Conservation (phyloP, 2,888 invertebrate genomes). For the Monopis laevigella region DNA sequence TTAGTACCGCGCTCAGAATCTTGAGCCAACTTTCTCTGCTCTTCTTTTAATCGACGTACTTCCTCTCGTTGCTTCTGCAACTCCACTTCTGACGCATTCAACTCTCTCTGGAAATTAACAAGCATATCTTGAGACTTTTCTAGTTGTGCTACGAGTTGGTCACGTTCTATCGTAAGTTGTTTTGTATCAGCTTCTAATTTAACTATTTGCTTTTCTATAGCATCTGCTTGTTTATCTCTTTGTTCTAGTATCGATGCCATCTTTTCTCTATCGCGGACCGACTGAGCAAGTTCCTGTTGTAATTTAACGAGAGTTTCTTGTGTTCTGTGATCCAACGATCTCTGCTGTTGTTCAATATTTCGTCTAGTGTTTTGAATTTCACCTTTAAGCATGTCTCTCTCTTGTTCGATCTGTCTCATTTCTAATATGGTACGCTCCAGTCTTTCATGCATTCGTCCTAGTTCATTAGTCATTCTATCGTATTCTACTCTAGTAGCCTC, state of each 20-base stretch:
- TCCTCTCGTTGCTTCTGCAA: slow-evolving; percentile 83
- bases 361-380: slow-evolving; percentile 74
- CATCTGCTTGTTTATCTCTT: slow-evolving; percentile 80
- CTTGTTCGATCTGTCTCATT: slow-evolving; percentile 76
- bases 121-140: slow-evolving; percentile 94
- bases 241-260: slow-evolving; percentile 81
- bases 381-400: slow-evolving; percentile 75
- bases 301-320: slow-evolving; percentile 77
- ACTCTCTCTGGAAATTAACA: slow-evolving; percentile 91
- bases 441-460: slow-evolving; percentile 82
- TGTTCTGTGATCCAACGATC: slow-evolving; percentile 72
- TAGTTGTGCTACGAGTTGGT: slow-evolving; percentile 87
- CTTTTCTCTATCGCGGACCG: slow-evolving; percentile 78
- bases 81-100: slow-evolving; percentile 85
- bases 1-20: slow-evolving; percentile 76
- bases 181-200: slow-evolving; percentile 88
- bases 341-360: slow-evolving; percentile 71
- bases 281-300: slow-evolving; percentile 77
- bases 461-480: slow-evolving; percentile 83
- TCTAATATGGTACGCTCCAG: slow-evolving; percentile 77
- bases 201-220: slow-evolving; percentile 85
- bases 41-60: slow-evolving; percentile 76
- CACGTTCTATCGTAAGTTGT: slow-evolving; percentile 84
- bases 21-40: slow-evolving; percentile 75
- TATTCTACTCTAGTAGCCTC: slow-evolving; percentile 86